Percentiles rank a stretch among this genome's conserved stretches.
phyloP scores from a whole-genome alignment of 2,888 invertebrate species.

The Liodrosophila aerea region DNA sequence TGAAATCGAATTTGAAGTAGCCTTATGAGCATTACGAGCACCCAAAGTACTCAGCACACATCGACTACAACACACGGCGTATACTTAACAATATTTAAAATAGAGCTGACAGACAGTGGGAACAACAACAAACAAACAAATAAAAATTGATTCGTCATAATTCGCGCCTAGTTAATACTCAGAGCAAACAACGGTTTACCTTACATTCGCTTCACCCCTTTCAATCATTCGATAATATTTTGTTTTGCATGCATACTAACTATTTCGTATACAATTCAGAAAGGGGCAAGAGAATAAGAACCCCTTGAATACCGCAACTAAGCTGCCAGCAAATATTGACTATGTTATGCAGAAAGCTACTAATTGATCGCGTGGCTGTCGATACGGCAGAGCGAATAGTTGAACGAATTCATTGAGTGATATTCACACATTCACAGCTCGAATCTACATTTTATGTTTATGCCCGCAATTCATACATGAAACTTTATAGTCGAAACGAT shows the following conservation, averaged over 20 bases:
- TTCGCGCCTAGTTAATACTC: constrained; percentile 58
- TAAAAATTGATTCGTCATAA: constrained; percentile 58
- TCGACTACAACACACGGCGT: constrained; percentile 47
- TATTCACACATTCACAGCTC: constrained; percentile 55
- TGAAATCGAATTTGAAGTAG: constrained; percentile 47
- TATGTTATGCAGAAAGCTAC: constrained; percentile 50
- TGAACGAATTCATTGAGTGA: constrained; percentile 49
- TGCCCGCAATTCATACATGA: not conserved
- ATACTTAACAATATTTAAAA: constrained; percentile 50
- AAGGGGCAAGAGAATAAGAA: not conserved
- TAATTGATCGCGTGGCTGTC: constrained; percentile 51
- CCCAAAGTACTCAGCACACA: constrained; percentile 2
- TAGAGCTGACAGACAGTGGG: constrained; percentile 21
- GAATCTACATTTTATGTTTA: constrained; percentile 19
- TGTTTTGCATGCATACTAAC: constrained; percentile 58
- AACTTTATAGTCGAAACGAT: too few species aligned
- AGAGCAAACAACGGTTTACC: constrained; percentile 35
- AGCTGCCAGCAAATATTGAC: constrained; percentile 43
- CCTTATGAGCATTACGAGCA: constrained; percentile 13
- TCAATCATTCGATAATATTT: constrained; percentile 68
- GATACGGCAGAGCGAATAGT: constrained; percentile 10
- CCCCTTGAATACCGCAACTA: not conserved
- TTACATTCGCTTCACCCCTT: constrained; percentile 35
- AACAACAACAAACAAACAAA: constrained; percentile 15
- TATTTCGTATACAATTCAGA: constrained; percentile 3